Conservation (phyloP, 2,888 invertebrate species). For the Drosophila mulleri region DNA sequence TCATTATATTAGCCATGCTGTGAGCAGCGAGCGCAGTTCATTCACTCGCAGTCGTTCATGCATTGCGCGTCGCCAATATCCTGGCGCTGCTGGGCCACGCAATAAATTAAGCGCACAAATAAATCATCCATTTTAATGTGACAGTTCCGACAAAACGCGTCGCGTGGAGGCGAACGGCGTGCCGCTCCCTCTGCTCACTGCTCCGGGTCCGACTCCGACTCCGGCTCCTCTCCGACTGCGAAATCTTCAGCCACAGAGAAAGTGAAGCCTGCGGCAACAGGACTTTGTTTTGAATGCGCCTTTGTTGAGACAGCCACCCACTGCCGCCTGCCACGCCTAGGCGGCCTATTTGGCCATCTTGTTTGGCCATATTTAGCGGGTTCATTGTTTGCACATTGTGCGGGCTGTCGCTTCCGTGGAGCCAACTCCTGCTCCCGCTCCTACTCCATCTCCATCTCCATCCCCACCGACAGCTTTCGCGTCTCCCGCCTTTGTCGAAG, state of each 20-base stretch:
- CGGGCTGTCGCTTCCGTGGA: slow-evolving; percentile 42
- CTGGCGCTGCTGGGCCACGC: slow-evolving; percentile 55
- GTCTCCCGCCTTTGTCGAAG: not conserved
- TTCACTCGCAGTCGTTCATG: slow-evolving; percentile 64
- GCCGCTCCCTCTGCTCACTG: too few relatives aligned
- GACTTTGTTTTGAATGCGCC: slow-evolving; percentile 60
- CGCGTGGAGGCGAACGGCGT: not conserved
- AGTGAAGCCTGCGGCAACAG: slow-evolving; percentile 35
- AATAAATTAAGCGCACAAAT: slow-evolving; percentile 81
- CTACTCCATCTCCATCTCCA: not conserved
- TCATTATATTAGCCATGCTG: slow-evolving; percentile 68
- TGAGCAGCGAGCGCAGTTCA: slow-evolving; percentile 49
- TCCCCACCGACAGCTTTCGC: too few relatives aligned
- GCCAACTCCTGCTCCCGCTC: not conserved
- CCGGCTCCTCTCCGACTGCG: not conserved
- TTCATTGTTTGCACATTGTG: slow-evolving; percentile 75
- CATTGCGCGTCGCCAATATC: slow-evolving; percentile 80
- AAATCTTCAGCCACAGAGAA: slow-evolving; percentile 11
- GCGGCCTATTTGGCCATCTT: slow-evolving; percentile 15
- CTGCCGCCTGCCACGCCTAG: not conserved
- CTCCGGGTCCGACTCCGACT: too few relatives aligned
- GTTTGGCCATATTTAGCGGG: slow-evolving; percentile 69
- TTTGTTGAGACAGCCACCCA: slow-evolving; percentile 7
- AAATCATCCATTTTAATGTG: slow-evolving; percentile 83
- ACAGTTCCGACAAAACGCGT: slow-evolving; percentile 80